Evolutionary conservation across 2,888 invertebrate species (phyloP).

Genomic region (Halictus quadricinctus): DNA sequence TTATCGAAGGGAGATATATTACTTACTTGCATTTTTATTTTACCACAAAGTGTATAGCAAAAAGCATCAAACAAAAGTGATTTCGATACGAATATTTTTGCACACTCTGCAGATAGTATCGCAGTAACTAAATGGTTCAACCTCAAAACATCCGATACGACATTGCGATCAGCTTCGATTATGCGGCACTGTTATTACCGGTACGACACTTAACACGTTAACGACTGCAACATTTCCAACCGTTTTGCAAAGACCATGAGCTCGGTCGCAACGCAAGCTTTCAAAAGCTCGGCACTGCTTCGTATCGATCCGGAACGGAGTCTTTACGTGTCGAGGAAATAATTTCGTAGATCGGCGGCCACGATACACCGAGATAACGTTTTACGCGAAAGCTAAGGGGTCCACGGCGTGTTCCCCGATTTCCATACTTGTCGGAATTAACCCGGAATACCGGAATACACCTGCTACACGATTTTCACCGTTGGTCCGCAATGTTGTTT

Average conservation of each 20-base stretch:
- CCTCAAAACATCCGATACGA: background rate
- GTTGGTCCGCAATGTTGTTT: background rate
- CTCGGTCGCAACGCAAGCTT: background rate
- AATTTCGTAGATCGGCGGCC: constrained; percentile 20
- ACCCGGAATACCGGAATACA: background rate
- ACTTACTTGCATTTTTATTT: too few species aligned
- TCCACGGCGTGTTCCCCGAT: constrained; percentile 3
- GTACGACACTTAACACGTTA: background rate
- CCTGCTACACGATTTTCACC: background rate
- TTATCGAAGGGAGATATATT: too few species aligned
- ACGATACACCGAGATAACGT: constrained; percentile 25
- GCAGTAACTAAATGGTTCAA: too few species aligned
- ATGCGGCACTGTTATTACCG: background rate
- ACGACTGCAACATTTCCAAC: background rate
- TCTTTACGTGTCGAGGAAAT: constrained; percentile 33
- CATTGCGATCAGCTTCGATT: background rate
- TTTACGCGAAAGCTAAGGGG: constrained; percentile 25
- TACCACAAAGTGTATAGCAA: too few species aligned
- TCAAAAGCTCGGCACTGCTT: background rate
- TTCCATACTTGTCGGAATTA: constrained; percentile 3
- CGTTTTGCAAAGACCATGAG: background rate
- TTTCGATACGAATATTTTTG: too few species aligned
- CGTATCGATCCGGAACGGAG: constrained; percentile 18
- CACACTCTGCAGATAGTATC: too few species aligned
- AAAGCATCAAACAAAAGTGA: too few species aligned